A percentile compares a stretch with the other conserved stretches of the same genome.
These are phyloP conservation scores for Corvus hawaiiensis DNA, from an alignment of 2,113 vertebrate genomes.

Conservation along the genomic window DNA sequence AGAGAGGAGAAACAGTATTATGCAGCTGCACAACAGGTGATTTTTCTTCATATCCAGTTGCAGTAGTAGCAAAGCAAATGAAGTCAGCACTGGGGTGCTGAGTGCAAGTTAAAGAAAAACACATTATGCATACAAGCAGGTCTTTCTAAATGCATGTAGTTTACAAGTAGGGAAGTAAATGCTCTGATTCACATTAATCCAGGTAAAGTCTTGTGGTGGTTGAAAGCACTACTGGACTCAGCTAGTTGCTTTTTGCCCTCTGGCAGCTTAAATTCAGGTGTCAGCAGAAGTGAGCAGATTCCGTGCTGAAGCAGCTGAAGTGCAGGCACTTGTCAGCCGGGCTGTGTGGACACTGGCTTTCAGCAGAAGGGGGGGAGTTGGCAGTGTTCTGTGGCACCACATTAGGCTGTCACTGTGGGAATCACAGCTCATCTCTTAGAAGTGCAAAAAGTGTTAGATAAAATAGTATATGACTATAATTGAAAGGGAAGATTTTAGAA, in stretches of 20 bases:
- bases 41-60: background rate
- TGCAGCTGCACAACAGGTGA: background rate
- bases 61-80: background rate
- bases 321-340: background rate
- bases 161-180: background rate
- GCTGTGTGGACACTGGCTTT: background rate
- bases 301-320: background rate
- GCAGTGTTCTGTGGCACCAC: background rate
- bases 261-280: background rate
- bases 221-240: background rate
- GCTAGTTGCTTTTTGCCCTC: background rate
- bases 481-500: background rate
- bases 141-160: background rate
- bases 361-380: background rate
- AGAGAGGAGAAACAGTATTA: background rate
- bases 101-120: background rate
- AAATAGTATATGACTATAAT: background rate
- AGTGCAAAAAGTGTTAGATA: background rate
- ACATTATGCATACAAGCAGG: background rate
- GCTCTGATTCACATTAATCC: background rate
- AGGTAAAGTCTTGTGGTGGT: background rate
- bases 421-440: background rate
- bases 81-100: background rate
- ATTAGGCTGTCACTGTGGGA: background rate
- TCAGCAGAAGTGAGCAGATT: background rate